Conservation (phyloP, 2,113 vertebrate genomes). For the Centropus unirufus region DNA sequence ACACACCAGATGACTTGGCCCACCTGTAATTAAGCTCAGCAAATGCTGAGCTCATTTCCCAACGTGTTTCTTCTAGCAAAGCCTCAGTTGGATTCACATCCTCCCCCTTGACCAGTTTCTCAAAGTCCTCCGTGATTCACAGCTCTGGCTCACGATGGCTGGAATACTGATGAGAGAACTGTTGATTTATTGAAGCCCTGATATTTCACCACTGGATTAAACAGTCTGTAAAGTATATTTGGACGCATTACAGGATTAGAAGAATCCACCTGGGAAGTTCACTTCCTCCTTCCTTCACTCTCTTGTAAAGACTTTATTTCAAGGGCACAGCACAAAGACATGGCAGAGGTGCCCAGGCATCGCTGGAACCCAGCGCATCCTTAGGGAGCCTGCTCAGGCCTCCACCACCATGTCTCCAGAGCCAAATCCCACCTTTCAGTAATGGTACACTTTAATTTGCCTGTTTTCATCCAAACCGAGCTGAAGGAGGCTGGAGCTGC, state of each 20-base stretch:
- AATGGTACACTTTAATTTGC: slow-evolving; percentile 86
- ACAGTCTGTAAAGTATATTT: slow-evolving; percentile 49
- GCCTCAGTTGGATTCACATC: background rate
- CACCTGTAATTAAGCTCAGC: background rate
- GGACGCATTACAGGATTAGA: slow-evolving; percentile 39
- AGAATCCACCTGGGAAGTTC: slow-evolving; percentile 21
- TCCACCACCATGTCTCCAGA: background rate
- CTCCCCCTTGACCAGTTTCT: slow-evolving; percentile 26
- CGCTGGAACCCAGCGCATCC: fast-evolving
- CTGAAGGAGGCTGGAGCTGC: slow-evolving; percentile 77
- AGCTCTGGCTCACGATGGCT: background rate
- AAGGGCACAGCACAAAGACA: background rate
- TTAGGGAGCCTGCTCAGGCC: fast-evolving
- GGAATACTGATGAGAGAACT: slow-evolving; percentile 26
- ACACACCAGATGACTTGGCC: fast-evolving
- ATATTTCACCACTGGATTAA: slow-evolving; percentile 49
- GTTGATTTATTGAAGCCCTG: slow-evolving; percentile 50
- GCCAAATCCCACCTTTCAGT: slow-evolving; percentile 55
- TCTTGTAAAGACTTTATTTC: background rate
- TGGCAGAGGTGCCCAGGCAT: background rate
- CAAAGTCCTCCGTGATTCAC: background rate
- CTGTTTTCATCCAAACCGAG: slow-evolving; percentile 88
- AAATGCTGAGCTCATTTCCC: background rate
- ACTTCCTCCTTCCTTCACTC: background rate
- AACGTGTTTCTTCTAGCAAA: background rate